Conservation (phyloP, 2,888 invertebrate genomes). For the Stenodera caucasica region DNA sequence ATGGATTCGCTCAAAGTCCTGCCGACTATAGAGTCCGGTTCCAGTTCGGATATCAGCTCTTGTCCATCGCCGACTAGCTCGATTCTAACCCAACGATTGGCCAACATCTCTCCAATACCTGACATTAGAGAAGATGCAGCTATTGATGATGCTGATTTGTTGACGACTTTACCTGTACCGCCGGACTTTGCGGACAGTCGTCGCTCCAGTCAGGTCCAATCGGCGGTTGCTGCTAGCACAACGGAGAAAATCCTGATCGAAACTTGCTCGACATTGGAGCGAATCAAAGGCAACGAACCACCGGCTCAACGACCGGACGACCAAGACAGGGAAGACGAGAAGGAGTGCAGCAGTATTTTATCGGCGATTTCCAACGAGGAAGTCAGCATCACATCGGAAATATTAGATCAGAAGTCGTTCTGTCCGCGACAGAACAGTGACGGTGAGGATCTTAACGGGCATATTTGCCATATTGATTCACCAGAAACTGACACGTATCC, state of each 20-base stretch:
- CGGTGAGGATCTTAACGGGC: slow-evolving; percentile 57
- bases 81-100: slow-evolving; percentile 56
- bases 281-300: slow-evolving; percentile 22
- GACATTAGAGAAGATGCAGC: slow-evolving; percentile 66
- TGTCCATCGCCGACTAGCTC: slow-evolving; percentile 60
- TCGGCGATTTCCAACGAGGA: slow-evolving; percentile 70
- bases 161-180: slow-evolving; percentile 72
- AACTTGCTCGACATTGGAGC: slow-evolving; percentile 47
- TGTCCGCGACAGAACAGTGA: slow-evolving; percentile 56
- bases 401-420: slow-evolving; percentile 58
- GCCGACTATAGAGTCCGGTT: slow-evolving; percentile 55
- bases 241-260: slow-evolving; percentile 46
- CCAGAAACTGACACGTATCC: slow-evolving; percentile 78
- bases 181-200: slow-evolving; percentile 82
- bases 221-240: slow-evolving; percentile 37
- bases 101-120: slow-evolving; percentile 68
- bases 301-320: slow-evolving; percentile 49
- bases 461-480: slow-evolving; percentile 79
- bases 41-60: slow-evolving; percentile 55
- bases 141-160: slow-evolving; percentile 56
- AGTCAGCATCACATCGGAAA: slow-evolving; percentile 71
- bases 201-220: slow-evolving; percentile 62
- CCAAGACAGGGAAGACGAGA: slow-evolving; percentile 57
- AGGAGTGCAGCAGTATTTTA: slow-evolving; percentile 64
- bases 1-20: slow-evolving; percentile 54